Evolutionary conservation across 2,113 vertebrate genomes (phyloP), one percentile per base, ranked within the genome.

Genomic region (Indri indri): DNA sequence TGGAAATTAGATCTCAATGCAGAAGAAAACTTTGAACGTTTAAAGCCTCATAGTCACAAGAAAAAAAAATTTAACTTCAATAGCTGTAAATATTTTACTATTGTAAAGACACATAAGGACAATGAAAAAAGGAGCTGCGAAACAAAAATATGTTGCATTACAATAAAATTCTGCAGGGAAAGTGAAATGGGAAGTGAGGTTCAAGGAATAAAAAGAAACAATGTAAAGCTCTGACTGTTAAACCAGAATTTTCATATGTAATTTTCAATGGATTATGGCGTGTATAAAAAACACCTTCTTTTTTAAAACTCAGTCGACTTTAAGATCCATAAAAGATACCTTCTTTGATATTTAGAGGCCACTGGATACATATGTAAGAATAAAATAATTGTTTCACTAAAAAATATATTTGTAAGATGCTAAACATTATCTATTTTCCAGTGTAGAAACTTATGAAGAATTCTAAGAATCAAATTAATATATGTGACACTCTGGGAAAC

Each of bases 371-470:
- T 90, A 37, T 76, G n/a, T 91, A 88, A 81, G 57, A 93, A n/a
- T 42, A 22, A 91, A 81, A 85, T 57, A 88, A 74, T 81, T 77
- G 54, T 61, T 90, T 95, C 76, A 92, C n/a, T 86, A 90, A 94
- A 90, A 90, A 77, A 81, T 18, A 47, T 65, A 85, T 81, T 83
- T 81, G 20, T 73, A 47, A 90, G 40, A 52, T 59, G 3, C 18
- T 83, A 85, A 89, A 52, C 8, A 63, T 84, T 61, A 59, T 34
- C 2, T 80, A 63, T 66, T 96, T 90, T 90, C 54, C 42, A 92
- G 42, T 40, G 47, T 66, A 79, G 52, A 90, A 87, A 81, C 11
- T 52, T 74, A 70, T 54, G 13, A 81, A 93, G 88, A 76, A 57
- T 14, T 50, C 50, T 47, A 90, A 92, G 65, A 96, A 73, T 90